A percentile compares a stretch with the other conserved stretches of the same genome.
Evolutionary conservation across 2,113 vertebrate genomes (phyloP).

Genomic region (Motacilla alba): DNA sequence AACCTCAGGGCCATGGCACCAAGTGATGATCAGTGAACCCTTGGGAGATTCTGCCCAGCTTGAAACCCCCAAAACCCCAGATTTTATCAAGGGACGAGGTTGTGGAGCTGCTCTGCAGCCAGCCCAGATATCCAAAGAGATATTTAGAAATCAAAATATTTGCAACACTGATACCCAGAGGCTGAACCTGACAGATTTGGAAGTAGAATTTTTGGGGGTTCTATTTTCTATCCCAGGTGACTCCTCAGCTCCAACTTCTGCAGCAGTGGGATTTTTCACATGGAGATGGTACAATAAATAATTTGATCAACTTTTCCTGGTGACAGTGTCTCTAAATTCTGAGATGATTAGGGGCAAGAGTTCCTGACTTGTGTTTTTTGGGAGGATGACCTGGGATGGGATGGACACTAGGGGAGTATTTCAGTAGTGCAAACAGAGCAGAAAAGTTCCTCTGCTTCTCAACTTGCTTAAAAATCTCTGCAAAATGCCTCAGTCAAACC

Average conservation of each 20-base stretch:
- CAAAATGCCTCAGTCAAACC: neutral
- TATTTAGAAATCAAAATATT: neutral
- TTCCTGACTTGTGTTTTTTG: neutral
- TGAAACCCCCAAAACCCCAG: rapidly evolving
- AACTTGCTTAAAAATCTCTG: neutral
- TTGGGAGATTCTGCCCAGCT: neutral
- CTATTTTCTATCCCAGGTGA: neutral
- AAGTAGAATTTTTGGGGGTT: neutral
- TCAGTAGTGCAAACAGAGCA: neutral
- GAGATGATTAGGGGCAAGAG: neutral
- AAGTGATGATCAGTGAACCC: neutral
- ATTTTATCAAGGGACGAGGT: neutral
- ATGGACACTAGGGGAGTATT: neutral
- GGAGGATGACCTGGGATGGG: neutral
- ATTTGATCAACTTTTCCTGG: neutral
- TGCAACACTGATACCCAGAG: neutral
- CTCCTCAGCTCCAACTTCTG: neutral
- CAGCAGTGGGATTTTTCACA: neutral
- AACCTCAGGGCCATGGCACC: neutral
- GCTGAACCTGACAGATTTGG: neutral
- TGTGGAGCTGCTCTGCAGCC: neutral
- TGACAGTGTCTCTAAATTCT: neutral
- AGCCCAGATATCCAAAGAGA: neutral
- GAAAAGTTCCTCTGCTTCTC: neutral
- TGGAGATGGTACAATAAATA: neutral